phyloP scores from a whole-genome alignment of 2,113 vertebrate genomes.

The Vombatus ursinus region DNA sequence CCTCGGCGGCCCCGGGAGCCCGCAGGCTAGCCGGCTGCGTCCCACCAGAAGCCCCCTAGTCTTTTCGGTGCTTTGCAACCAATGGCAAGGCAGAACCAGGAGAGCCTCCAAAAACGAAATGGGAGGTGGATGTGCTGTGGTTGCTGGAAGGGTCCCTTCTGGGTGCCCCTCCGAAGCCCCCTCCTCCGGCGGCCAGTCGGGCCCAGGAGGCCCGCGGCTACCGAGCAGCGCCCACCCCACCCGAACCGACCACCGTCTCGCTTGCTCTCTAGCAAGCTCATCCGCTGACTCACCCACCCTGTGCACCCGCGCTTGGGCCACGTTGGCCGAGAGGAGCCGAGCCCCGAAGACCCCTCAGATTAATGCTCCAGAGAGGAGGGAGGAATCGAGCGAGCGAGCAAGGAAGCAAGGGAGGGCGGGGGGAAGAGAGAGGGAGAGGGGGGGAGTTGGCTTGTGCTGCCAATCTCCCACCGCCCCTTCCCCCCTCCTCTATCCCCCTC shows the following conservation, averaged over 20 bases:
- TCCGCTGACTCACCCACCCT: slow-evolving; percentile 63
- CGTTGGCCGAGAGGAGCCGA: background rate
- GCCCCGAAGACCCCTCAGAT: background rate
- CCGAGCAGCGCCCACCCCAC: background rate
- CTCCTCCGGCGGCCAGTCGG: background rate
- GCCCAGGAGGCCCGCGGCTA: background rate
- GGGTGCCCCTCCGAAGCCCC: background rate
- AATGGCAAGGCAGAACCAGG: slow-evolving; percentile 73
- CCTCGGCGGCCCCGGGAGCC: slow-evolving; percentile 53
- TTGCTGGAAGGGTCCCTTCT: background rate
- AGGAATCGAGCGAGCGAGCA: background rate
- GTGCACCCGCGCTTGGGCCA: slow-evolving; percentile 50
- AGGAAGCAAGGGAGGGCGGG: background rate
- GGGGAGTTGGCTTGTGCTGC: slow-evolving; percentile 43
- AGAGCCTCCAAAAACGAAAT: slow-evolving; percentile 71
- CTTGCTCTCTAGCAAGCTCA: background rate
- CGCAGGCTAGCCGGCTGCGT: background rate
- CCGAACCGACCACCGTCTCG: background rate
- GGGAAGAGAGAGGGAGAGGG: background rate
- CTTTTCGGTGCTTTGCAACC: slow-evolving; percentile 68
- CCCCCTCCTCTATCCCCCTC: background rate
- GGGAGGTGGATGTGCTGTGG: slow-evolving; percentile 69
- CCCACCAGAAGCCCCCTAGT: slow-evolving; percentile 73
- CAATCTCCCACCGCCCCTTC: slow-evolving; percentile 52
- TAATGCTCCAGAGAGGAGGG: background rate